Percentiles rank a stretch among this genome's conserved stretches.
phyloP scores from a whole-genome alignment of 1,140 invertebrate genomes.

The Bombus confusus region DNA sequence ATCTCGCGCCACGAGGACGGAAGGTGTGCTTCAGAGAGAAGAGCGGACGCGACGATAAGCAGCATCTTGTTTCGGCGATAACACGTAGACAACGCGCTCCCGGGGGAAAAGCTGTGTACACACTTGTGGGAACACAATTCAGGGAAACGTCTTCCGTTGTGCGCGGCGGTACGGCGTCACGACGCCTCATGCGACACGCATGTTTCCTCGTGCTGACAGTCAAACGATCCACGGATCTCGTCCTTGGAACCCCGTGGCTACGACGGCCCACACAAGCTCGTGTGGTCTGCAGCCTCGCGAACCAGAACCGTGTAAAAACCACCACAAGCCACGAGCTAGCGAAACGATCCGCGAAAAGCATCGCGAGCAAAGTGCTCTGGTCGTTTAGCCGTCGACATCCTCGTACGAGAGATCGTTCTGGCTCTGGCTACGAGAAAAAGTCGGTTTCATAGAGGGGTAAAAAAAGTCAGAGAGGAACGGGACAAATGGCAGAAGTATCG shows the following conservation, averaged over 20 bases:
- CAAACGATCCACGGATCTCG: slow-evolving; percentile 42
- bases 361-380: slow-evolving; percentile 40
- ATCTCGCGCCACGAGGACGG: slow-evolving; percentile 25
- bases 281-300: not conserved
- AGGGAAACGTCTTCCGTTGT: slow-evolving; percentile 46
- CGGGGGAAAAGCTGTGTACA: slow-evolving; percentile 20
- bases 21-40: slow-evolving; percentile 35
- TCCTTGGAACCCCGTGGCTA: slow-evolving; percentile 7
- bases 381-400: slow-evolving; percentile 49
- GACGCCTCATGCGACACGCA: slow-evolving; percentile 34
- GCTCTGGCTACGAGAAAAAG: not conserved
- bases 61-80: slow-evolving; percentile 42
- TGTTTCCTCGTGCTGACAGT: slow-evolving; percentile 50
- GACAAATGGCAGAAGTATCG: slow-evolving; percentile 13
- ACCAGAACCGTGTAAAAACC: slow-evolving; percentile 9
- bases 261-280: not conserved
- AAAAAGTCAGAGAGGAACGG: not conserved
- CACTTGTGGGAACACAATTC: slow-evolving; percentile 45
- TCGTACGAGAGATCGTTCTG: slow-evolving; percentile 9
- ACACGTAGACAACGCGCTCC: slow-evolving; percentile 2
- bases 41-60: slow-evolving; percentile 35
- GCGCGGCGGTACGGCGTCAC: not conserved
- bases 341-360: slow-evolving; percentile 48
- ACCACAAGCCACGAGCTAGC: not conserved
- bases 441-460: not conserved